A percentile compares a stretch with the other conserved stretches of the same genome.
Conservation (phyloP, 2,113 vertebrate species). For the Myxocyprinus asiaticus region DNA sequence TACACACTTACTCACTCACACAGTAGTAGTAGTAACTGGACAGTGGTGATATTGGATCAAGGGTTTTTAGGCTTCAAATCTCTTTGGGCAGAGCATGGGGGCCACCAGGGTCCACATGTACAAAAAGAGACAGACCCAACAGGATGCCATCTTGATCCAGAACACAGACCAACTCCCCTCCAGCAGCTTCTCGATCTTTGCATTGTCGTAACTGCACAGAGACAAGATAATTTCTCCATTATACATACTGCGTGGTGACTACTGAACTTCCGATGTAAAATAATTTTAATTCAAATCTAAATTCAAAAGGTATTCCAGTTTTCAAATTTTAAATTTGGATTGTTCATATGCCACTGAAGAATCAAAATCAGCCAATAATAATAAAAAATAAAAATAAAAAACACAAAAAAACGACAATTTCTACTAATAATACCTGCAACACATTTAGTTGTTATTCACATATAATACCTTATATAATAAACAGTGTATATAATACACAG, state of each 20-base stretch:
- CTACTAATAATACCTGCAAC: no score
- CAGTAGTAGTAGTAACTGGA: not conserved
- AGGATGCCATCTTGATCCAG: conserved; percentile 97
- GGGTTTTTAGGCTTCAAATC: conserved; percentile 70
- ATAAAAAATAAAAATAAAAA: no score
- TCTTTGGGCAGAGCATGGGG: conserved; percentile 85
- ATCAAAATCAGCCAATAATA: no score
- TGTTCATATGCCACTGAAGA: no score
- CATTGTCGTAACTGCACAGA: conserved; percentile 81
- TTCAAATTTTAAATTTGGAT: no score
- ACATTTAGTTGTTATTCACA: no score
- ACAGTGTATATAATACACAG: no score
- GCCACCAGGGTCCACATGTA: conserved; percentile 88
- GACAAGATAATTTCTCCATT: not conserved
- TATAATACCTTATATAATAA: no score
- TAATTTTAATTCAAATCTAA: no score
- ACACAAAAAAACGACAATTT: no score
- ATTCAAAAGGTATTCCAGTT: no score
- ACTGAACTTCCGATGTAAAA: no score
- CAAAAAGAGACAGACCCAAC: conserved; percentile 89
- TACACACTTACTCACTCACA: conserved; percentile 3
- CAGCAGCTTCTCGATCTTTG: conserved; percentile 89
- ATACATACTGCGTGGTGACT: not conserved
- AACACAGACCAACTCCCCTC: conserved; percentile 90
- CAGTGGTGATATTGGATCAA: conserved; percentile 27